These are phyloP conservation scores for Onychomys arenicola DNA, from an alignment of 2,797 vertebrate species.

Conservation along the genomic window DNA sequence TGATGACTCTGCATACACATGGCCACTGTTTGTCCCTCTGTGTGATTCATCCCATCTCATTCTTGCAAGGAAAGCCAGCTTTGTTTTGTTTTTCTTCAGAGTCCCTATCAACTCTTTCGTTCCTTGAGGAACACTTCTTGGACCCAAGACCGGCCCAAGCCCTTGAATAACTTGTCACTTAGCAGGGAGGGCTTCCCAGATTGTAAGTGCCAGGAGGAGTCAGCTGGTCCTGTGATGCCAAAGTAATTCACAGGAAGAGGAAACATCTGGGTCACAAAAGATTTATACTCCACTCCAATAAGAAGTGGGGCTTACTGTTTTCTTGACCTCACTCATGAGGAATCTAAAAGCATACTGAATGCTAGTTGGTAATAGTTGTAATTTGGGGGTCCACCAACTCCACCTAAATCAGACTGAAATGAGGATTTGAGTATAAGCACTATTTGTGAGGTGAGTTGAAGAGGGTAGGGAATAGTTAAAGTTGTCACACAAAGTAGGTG, in stretches of 20 bases:
- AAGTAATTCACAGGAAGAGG: not conserved
- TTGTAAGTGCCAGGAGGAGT: not conserved
- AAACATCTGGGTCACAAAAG: not conserved
- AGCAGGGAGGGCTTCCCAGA: not conserved
- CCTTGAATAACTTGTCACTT: not conserved
- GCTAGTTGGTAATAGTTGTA: not conserved
- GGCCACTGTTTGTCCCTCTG: not conserved
- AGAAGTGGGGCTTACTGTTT: not conserved
- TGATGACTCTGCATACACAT: not conserved
- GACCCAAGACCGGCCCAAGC: not conserved
- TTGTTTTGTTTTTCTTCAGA: constrained; percentile 18
- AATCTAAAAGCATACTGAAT: constrained; percentile 20
- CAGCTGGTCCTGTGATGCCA: not conserved
- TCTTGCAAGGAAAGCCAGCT: not conserved
- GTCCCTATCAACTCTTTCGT: not conserved
- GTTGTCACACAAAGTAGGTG: not conserved
- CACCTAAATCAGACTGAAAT: not conserved
- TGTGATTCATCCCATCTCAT: not conserved
- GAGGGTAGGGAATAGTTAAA: not conserved
- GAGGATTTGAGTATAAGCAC: not conserved
- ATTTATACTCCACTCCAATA: not conserved
- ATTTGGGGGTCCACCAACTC: not conserved
- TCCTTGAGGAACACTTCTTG: not conserved
- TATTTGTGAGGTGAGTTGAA: not conserved
- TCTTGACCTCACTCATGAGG: constrained; percentile 29